Base-by-base conservation (phyloP, 2,888 invertebrate genomes). In the Conops quadrifasciatus region DNA sequence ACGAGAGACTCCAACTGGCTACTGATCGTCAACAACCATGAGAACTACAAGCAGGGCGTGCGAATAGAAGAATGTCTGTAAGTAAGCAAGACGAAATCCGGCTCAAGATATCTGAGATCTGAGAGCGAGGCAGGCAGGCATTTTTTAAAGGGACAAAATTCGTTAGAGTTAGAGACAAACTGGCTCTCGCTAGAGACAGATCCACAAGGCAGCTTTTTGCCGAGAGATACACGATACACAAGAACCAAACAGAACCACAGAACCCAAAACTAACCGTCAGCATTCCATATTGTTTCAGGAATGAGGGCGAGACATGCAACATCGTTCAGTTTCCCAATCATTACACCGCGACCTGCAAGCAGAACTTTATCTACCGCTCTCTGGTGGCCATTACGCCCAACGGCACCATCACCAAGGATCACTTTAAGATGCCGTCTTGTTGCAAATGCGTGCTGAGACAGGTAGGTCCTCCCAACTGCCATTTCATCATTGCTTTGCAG, bases 51-150 rank as follows among this genome's bases (percentile, higher is more conserved):
- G 16, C 95, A 95, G 84, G 92, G 91, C 21, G 89, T 94, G 59
- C 88, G 90, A 59, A 89, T 93, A 0, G 94, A 94, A 84, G 88
- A 89, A 73, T 95, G 95, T 87, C 74, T 83, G 93, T 93, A 85
- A 89, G 91, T 89, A 1, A n/a, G n/a, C n/a, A n/a, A n/a, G n/a
- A n/a, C n/a, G n/a, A n/a, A n/a, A n/a, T n/a, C n/a, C n/a, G n/a
- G n/a, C n/a, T n/a, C n/a, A n/a, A n/a, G n/a, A n/a, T n/a, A n/a
- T n/a, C n/a, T n/a, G n/a, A n/a, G n/a, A n/a, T n/a, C n/a, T n/a
- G n/a, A n/a, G n/a, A n/a, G n/a, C n/a, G n/a, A n/a, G n/a, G n/a
- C n/a, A n/a, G n/a, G n/a, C n/a, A n/a, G n/a, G n/a, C n/a, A n/a
- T n/a, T n/a, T n/a, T n/a, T n/a, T n/a, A n/a, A n/a, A n/a, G n/a